Evolutionary conservation across 1,140 invertebrate species (phyloP).

Genomic region (Lordiphosa clarofinis): DNA sequence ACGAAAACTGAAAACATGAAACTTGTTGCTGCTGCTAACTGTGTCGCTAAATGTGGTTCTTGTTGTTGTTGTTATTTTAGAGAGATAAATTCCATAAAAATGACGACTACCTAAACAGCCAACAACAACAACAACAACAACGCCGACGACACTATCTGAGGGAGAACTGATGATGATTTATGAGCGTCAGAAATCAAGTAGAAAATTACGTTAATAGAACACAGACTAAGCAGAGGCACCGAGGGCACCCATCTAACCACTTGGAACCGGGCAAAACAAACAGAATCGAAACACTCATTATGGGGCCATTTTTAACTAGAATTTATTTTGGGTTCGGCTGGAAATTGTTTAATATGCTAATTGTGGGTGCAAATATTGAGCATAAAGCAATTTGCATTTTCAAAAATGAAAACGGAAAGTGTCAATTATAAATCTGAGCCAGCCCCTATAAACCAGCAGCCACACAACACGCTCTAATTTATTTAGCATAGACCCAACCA

Average conservation of each 20-base stretch:
- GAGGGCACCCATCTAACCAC: not conserved
- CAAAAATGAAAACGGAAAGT: conserved; percentile 61
- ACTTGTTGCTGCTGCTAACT: conserved; percentile 56
- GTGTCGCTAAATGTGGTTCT: conserved; percentile 58
- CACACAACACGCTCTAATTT: conserved; percentile 41
- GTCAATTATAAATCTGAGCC: conserved; percentile 50
- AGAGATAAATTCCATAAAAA: conserved; percentile 68
- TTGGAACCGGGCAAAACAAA: conserved; percentile 13
- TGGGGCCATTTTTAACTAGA: conserved; percentile 59
- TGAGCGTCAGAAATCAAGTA: conserved; percentile 78
- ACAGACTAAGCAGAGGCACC: conserved; percentile 6
- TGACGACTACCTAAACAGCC: conserved; percentile 59
- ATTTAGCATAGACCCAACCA: conserved; percentile 52
- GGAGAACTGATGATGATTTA: conserved; percentile 76
- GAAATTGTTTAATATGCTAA: conserved; percentile 45
- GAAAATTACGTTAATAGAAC: conserved; percentile 76
- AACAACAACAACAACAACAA: conserved; percentile 43
- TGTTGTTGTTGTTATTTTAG: conserved; percentile 19
- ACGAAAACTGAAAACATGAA: conserved; percentile 13
- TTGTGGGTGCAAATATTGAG: conserved; percentile 59
- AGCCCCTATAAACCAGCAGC: conserved; percentile 6
- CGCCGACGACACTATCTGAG: conserved; percentile 60
- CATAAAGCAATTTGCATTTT: conserved; percentile 60
- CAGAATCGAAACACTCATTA: conserved; percentile 21
- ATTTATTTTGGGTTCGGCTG: conserved; percentile 23